Percentiles rank a stretch among this genome's conserved stretches.
phyloP scores from a whole-genome alignment of 35 echinoderm and acorn worm genomes.

The Ophioderma brevispina region DNA sequence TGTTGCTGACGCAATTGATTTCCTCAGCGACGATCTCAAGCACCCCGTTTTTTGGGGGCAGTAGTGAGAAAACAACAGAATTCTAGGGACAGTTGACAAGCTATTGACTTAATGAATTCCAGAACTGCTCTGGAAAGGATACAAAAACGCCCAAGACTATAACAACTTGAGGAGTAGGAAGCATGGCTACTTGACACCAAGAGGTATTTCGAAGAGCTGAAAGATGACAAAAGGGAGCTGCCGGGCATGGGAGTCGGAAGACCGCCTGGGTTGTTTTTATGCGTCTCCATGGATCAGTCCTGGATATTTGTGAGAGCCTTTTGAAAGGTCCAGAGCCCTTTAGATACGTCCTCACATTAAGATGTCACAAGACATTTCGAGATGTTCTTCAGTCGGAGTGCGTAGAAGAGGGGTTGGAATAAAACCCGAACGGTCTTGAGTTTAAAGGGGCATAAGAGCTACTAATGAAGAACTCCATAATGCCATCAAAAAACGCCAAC shows the following conservation, averaged over 20 bases:
- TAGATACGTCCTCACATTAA: constrained; percentile 3
- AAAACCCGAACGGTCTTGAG: constrained; percentile 74
- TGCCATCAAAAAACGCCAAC: no score
- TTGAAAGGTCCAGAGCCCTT: no score
- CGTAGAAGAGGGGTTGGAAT: constrained; percentile 59
- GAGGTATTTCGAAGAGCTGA: neutral
- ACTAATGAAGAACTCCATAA: no score
- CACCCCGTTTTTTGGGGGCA: constrained; percentile 53
- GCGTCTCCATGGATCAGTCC: no score
- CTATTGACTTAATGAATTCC: constrained; percentile 44
- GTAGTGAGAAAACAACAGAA: constrained; percentile 31
- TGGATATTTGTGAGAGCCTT: neutral
- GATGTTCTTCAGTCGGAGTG: constrained; percentile 67
- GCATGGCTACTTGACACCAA: neutral
- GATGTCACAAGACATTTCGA: constrained; percentile 59
- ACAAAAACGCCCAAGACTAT: constrained; percentile 6
- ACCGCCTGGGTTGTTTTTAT: no score
- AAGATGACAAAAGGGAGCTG: neutral
- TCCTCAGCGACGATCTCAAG: constrained; percentile 41
- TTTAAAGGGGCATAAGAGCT: constrained; percentile 28
- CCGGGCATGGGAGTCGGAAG: neutral
- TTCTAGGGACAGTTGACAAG: constrained; percentile 70
- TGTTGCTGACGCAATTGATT: constrained; percentile 58
- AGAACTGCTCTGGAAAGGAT: constrained; percentile 34
- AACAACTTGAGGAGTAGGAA: neutral